These are phyloP conservation scores for Temnothorax curvispinosus DNA, from an alignment of 1,140 invertebrate genomes.

Conservation along the genomic window DNA sequence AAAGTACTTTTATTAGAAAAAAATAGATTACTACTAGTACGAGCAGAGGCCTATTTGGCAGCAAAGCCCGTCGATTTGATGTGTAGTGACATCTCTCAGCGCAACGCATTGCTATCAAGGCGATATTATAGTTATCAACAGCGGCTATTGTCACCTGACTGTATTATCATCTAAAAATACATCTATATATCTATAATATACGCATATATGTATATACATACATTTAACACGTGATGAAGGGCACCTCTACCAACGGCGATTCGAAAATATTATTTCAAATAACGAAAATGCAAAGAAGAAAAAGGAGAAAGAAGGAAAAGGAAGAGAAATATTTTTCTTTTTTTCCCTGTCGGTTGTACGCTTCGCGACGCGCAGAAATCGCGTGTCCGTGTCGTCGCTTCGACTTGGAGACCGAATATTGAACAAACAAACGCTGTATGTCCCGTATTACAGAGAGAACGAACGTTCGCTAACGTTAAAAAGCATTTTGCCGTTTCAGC, in stretches of 20 bases:
- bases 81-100: neutral
- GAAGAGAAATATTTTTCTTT: neutral
- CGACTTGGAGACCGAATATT: conserved; percentile 33
- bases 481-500: neutral
- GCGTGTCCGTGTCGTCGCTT: neutral
- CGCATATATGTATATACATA: too few species aligned
- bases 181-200: neutral
- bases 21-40: too few species aligned
- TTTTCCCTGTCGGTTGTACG: neutral
- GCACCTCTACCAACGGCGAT: neutral
- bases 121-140: neutral
- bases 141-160: neutral
- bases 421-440: conserved; percentile 30
- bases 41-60: too few species aligned
- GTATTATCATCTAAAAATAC: neutral
- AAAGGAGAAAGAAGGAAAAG: neutral
- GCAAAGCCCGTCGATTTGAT: neutral
- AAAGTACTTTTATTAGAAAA: too few species aligned
- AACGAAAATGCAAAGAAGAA: neutral
- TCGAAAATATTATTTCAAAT: conserved; percentile 1
- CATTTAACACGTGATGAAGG: neutral
- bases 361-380: neutral
- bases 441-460: neutral
- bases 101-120: too few species aligned
- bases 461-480: neutral